Base-by-base conservation (phyloP, 2,888 invertebrate genomes). In the Pediacus dermestoides region DNA sequence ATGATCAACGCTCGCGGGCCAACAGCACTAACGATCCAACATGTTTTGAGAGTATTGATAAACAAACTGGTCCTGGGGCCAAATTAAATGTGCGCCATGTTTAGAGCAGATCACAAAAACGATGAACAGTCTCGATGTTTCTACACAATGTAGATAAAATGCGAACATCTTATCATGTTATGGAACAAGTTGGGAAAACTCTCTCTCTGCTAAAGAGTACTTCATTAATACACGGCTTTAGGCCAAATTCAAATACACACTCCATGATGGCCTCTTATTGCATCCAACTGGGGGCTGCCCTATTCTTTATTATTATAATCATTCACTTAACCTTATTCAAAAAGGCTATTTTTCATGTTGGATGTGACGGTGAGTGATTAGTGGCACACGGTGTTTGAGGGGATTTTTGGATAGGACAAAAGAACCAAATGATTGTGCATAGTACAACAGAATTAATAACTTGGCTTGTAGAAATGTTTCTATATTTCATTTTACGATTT, bases 131-230 rank as follows among this genome's bases (percentile, higher is more conserved):
- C 53, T 48, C 52, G 57, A 60, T 62, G 63, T 58, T 58, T 45
- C 55, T 50, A 61, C 60, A 63, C 62, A 63, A 61, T 60, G 63
- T 64, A 55, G 53, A 52, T 63, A 63, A 63, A 64, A 64, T 63
- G 57, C 54, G 59, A 61, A 63, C 63, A 65, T 65, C 63, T 65
- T 64, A 61, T 61, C n/a, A n/a, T n/a, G n/a, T 57, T 58, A 52
- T 44, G 51, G 52, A 54, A 52, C 53, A 28, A 28, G 28, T 14
- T 47, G 10, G 25, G 4, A 28, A 14, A 50, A 50, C 49, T 52
- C 45, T 55, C 55, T 60, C 58, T n/a, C n/a, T n/a, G n/a, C n/a
- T n/a, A 61, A 61, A 62, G 63, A 57, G 58, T 54, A 54, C 56
- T 58, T 66, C 66, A 62, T 66, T 66, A 66, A 64, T 66, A 65